A percentile compares a stretch with the other conserved stretches of the same genome.
Evolutionary conservation across 2,888 invertebrate genomes (phyloP).

Genomic region (Lithophane leautieri): DNA sequence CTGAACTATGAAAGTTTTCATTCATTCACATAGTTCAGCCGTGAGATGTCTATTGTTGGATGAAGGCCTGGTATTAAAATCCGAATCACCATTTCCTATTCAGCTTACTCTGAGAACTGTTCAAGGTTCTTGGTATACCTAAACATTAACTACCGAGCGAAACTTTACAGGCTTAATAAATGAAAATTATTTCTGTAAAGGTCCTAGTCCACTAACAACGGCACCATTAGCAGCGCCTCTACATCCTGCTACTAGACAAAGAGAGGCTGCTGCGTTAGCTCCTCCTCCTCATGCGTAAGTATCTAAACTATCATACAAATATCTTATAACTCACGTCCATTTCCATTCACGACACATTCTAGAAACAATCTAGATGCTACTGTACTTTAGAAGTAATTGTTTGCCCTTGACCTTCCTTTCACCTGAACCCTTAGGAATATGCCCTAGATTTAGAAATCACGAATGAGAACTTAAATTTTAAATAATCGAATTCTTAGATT

Average conservation of each 20-base stretch:
- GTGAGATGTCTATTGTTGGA: slow-evolving; percentile 28
- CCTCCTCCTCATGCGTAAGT: slow-evolving; percentile 89
- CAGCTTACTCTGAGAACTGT: neutral
- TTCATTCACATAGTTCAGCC: slow-evolving; percentile 29
- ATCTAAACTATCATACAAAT: slow-evolving; percentile 50
- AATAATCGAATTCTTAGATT: slow-evolving; percentile 1
- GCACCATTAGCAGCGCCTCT: slow-evolving; percentile 85
- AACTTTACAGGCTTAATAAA: slow-evolving; percentile 1
- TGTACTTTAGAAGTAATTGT: slow-evolving; percentile 51
- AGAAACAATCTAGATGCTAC: slow-evolving; percentile 66
- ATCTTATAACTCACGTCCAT: slow-evolving; percentile 78
- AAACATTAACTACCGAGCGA: neutral
- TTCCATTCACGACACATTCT: slow-evolving; percentile 85
- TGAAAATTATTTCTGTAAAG: slow-evolving; percentile 66
- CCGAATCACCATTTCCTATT: slow-evolving; percentile 1
- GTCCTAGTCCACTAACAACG: slow-evolving; percentile 82
- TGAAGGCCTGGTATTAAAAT: slow-evolving; percentile 28
- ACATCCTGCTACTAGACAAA: slow-evolving; percentile 85
- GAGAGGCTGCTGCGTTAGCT: slow-evolving; percentile 85
- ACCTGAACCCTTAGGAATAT: slow-evolving; percentile 25
- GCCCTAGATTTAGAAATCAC: slow-evolving; percentile 28
- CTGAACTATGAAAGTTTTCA: slow-evolving; percentile 22
- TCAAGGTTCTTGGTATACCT: slow-evolving; percentile 13
- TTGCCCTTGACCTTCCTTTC: slow-evolving; percentile 32
- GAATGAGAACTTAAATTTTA: neutral